Percentiles rank a stretch among this genome's conserved stretches.
These are phyloP conservation scores for Monopis laevigella DNA, from an alignment of 2,888 invertebrate genomes.

Conservation along the genomic window DNA sequence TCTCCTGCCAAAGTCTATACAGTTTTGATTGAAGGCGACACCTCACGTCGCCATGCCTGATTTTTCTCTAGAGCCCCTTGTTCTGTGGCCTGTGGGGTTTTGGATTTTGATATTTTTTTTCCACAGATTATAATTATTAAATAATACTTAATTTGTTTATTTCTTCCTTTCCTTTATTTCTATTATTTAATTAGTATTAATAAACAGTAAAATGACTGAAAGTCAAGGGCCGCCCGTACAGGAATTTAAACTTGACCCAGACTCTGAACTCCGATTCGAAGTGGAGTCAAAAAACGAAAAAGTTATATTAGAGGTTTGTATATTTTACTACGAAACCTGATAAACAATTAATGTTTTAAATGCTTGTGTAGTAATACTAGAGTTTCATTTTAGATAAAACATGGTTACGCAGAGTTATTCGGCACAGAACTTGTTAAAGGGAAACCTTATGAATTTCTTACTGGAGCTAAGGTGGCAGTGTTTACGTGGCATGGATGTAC, in stretches of 20 bases:
- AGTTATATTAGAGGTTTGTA: slow-evolving; percentile 75
- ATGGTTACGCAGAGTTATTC: slow-evolving; percentile 94
- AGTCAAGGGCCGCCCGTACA: slow-evolving; percentile 48
- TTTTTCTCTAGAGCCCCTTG: too few relatives aligned
- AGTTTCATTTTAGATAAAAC: slow-evolving; percentile 72
- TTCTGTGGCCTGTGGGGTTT: too few relatives aligned
- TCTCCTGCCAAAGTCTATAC: too few relatives aligned
- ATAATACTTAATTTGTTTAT: neutral
- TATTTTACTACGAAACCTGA: too few relatives aligned
- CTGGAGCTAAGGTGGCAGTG: slow-evolving; percentile 94
- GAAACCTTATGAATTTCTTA: slow-evolving; percentile 87
- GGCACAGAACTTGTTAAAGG: slow-evolving; percentile 95
- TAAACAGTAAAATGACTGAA: slow-evolving; percentile 49
- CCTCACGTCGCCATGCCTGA: too few relatives aligned
- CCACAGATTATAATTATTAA: too few relatives aligned
- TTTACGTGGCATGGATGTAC: slow-evolving; percentile 97
- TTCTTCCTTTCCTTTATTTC: neutral
- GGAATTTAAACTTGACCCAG: slow-evolving; percentile 86
- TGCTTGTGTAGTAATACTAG: neutral
- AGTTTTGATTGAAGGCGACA: too few relatives aligned
- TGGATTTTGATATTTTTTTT: too few relatives aligned
- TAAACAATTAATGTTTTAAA: neutral
- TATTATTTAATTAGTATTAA: neutral
- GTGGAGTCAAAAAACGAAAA: slow-evolving; percentile 88
- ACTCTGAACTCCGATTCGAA: slow-evolving; percentile 94